phyloP scores from a whole-genome alignment of 1,140 invertebrate species.

The Camponotus vicinus region DNA sequence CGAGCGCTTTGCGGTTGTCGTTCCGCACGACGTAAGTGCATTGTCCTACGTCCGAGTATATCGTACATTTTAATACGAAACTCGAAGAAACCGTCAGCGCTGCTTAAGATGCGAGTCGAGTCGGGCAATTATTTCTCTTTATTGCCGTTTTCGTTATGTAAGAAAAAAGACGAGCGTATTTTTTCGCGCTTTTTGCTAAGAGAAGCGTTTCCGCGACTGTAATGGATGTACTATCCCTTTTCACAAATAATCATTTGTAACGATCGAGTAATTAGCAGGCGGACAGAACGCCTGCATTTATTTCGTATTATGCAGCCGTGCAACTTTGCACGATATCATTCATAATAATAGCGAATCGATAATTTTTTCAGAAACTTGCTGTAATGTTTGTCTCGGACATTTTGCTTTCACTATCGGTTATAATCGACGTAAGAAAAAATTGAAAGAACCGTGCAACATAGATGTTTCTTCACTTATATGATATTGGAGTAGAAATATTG shows the following conservation, averaged over 20 bases:
- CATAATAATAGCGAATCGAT: constrained; percentile 7
- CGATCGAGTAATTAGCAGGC: constrained; percentile 31
- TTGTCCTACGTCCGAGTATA: constrained; percentile 49
- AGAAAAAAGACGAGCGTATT: background rate
- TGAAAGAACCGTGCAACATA: background rate
- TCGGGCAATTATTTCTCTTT: constrained; percentile 18
- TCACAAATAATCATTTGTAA: constrained; percentile 24
- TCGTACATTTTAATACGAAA: constrained; percentile 49
- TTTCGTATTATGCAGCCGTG: background rate
- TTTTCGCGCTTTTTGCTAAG: constrained; percentile 3
- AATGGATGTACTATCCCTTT: background rate
- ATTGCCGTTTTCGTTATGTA: background rate
- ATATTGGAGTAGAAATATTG: background rate
- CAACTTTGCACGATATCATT: background rate
- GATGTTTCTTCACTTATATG: background rate
- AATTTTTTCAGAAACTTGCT: too few relatives aligned
- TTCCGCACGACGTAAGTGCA: constrained; percentile 49
- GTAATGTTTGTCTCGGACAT: too few relatives aligned
- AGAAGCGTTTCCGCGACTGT: background rate
- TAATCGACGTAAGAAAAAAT: background rate
- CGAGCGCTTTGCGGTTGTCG: constrained; percentile 52
- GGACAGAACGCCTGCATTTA: constrained; percentile 4
- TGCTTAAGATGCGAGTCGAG: constrained; percentile 31
- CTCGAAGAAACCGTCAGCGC: constrained; percentile 7
- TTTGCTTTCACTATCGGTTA: background rate